A percentile compares a stretch with the other conserved stretches of the same genome.
Conservation (phyloP, 2,888 invertebrate species). For the Panorpa germanica region DNA sequence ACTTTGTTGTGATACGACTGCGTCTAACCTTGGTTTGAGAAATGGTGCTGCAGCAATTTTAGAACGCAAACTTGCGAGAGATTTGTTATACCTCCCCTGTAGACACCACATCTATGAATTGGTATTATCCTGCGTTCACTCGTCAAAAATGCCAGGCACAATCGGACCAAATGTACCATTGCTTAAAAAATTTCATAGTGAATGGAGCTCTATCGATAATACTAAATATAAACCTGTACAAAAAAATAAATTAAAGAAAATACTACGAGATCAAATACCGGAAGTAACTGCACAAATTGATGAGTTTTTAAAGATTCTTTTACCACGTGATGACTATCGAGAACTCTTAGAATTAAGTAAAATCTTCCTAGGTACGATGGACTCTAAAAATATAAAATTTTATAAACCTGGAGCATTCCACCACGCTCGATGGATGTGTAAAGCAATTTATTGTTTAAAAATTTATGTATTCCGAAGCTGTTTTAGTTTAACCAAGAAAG, state of each 20-base stretch:
- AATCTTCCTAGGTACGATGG: constrained; percentile 6
- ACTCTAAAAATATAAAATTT: too few species aligned
- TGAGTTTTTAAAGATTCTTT: too few species aligned
- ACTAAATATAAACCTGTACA: constrained; percentile 9
- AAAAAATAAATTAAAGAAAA: constrained; percentile 8
- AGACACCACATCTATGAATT: constrained; percentile 16
- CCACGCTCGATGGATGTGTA: constrained; percentile 16
- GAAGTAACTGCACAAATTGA: constrained; percentile 7
- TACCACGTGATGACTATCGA: constrained; percentile 9
- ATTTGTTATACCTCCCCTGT: constrained; percentile 15
- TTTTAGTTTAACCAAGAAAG: constrained; percentile 12
- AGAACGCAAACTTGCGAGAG: constrained; percentile 13
- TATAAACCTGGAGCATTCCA: constrained; percentile 13
- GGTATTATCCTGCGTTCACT: constrained; percentile 10
- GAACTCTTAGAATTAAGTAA: constrained; percentile 7
- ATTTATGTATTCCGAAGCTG: constrained; percentile 14
- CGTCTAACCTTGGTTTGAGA: constrained; percentile 14
- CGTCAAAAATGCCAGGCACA: constrained; percentile 10
- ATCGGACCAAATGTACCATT: constrained; percentile 12
- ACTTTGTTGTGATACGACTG: constrained; percentile 15
- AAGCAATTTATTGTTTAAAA: constrained; percentile 15
- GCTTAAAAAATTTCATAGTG: constrained; percentile 12
- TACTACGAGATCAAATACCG: constrained; percentile 7
- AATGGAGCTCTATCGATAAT: constrained; percentile 11
- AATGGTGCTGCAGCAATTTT: constrained; percentile 13